phyloP scores from a whole-genome alignment of 2,113 vertebrate genomes.

The Apteryx mantelli region DNA sequence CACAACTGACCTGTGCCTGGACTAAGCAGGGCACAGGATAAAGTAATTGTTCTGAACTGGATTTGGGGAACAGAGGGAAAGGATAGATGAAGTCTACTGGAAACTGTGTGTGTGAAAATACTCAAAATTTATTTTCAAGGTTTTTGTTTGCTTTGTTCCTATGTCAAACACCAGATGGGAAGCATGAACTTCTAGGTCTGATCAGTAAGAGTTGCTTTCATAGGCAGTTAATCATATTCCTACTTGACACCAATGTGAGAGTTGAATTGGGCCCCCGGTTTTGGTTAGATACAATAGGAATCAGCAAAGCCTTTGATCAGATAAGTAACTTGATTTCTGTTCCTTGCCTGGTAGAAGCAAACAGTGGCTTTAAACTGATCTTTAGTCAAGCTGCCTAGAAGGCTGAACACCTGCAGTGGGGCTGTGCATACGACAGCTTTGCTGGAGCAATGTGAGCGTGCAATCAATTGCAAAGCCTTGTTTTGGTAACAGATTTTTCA shows the following conservation, averaged over 20 bases:
- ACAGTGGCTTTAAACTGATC: neutral
- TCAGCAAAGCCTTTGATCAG: neutral
- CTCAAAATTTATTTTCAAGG: neutral
- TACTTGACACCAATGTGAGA: neutral
- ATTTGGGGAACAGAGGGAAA: neutral
- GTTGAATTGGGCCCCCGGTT: neutral
- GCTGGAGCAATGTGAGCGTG: neutral
- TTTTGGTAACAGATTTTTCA: neutral
- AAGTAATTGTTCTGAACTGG: neutral
- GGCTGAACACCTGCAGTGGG: neutral
- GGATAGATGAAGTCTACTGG: neutral
- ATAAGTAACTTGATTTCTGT: neutral
- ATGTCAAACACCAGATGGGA: neutral
- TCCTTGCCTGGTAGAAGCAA: neutral
- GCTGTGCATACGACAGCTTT: neutral
- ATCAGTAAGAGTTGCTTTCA: neutral
- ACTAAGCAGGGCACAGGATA: neutral
- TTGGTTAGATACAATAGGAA: neutral
- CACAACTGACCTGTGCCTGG: fast-evolving
- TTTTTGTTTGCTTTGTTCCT: neutral
- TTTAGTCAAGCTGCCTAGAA: neutral
- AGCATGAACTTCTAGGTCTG: neutral
- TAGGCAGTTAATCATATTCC: neutral
- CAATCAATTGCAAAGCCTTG: neutral
- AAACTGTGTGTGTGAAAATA: neutral